A percentile compares a stretch with the other conserved stretches of the same genome.
Conservation (phyloP, 2,113 vertebrate genomes). For the Larimichthys crocea region DNA sequence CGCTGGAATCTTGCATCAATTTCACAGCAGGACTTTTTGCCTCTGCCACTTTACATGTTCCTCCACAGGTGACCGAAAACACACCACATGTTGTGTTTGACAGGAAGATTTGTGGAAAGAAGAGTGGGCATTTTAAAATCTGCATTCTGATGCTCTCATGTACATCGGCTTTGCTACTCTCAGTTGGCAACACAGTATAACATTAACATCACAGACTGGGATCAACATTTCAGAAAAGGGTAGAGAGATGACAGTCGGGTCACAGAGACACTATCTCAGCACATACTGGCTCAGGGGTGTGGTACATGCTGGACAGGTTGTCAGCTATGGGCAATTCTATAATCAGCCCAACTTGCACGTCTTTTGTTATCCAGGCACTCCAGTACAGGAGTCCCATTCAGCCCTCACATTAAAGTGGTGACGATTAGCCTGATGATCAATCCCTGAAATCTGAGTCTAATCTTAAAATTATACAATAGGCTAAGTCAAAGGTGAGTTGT, state of each 20-base stretch:
- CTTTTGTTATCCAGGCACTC: too few relatives aligned
- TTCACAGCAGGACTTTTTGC: conserved; percentile 38
- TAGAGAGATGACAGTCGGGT: not conserved
- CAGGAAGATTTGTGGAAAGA: conserved; percentile 2
- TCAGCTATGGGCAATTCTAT: not conserved
- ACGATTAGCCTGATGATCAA: too few relatives aligned
- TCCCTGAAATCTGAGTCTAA: too few relatives aligned
- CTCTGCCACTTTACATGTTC: conserved; percentile 27
- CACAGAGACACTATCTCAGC: too few relatives aligned
- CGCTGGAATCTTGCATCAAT: conserved; percentile 41
- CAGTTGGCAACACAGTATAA: not conserved
- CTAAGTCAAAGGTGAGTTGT: too few relatives aligned
- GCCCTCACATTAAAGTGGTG: too few relatives aligned
- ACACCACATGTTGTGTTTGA: not conserved
- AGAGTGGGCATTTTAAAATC: conserved; percentile 4
- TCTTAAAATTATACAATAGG: too few relatives aligned
- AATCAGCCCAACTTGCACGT: not conserved
- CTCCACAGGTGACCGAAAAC: conserved; percentile 51
- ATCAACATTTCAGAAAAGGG: not conserved
- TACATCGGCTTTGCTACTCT: not conserved
- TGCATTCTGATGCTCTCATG: not conserved
- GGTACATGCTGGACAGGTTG: not conserved
- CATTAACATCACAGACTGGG: not conserved
- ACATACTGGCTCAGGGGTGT: not conserved
- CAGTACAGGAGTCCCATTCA: too few relatives aligned